Conservation (phyloP, 1,140 invertebrate genomes). For the Eriosoma lanigerum region DNA sequence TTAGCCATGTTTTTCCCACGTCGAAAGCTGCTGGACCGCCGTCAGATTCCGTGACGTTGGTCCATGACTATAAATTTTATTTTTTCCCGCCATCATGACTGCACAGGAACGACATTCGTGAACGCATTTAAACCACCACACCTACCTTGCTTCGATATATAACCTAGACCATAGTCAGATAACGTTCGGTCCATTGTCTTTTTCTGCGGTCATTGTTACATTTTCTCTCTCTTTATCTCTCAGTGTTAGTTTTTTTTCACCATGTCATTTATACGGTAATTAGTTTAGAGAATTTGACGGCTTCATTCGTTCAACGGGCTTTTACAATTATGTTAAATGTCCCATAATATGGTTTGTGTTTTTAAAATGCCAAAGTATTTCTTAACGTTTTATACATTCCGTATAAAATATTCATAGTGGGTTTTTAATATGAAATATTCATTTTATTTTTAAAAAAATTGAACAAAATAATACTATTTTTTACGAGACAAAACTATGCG, state of each 20-base stretch:
- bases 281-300: neutral
- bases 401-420: too few species aligned
- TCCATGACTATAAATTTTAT: slow-evolving; percentile 14
- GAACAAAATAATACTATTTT: too few species aligned
- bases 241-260: neutral
- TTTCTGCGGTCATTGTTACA: neutral
- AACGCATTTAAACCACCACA: neutral
- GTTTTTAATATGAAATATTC: too few species aligned
- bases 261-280: too few species aligned
- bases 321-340: neutral
- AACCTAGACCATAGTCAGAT: neutral
- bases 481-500: too few species aligned
- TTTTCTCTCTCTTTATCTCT: too few species aligned
- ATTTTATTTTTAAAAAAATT: too few species aligned
- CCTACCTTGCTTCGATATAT: neutral
- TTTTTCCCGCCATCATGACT: neutral
- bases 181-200: neutral
- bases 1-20: slow-evolving; percentile 33
- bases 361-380: too few species aligned
- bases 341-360: too few species aligned
- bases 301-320: neutral
- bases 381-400: too few species aligned
- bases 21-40: neutral
- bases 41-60: slow-evolving; percentile 21
- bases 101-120: neutral